Evolutionary conservation across 2,888 invertebrate genomes (phyloP).

Genomic region (Patella pellucida): DNA sequence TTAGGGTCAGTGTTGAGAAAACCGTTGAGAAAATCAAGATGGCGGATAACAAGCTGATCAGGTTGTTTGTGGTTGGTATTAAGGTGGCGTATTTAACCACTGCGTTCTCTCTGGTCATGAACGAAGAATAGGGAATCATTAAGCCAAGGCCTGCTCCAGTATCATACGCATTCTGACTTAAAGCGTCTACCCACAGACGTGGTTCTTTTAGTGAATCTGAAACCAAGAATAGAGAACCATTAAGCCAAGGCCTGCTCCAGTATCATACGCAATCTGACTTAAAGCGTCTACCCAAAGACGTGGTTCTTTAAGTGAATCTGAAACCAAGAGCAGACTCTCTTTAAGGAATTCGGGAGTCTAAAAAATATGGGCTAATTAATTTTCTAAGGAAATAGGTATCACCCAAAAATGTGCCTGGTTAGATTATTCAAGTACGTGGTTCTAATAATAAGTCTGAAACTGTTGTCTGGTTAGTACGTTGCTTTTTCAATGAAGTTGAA

Average conservation of each 20-base stretch:
- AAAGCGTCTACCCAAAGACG: conserved; percentile 45
- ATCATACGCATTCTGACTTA: conserved; percentile 66
- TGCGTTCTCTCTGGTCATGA: conserved; percentile 56
- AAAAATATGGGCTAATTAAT: no score
- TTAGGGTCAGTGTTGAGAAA: conserved; percentile 52
- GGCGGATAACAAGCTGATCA: conserved; percentile 62
- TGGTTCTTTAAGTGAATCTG: background rate
- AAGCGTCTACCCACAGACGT: conserved; percentile 61
- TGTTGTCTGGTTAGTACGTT: conserved; percentile 25
- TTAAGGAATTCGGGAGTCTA: no score
- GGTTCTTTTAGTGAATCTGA: conserved; percentile 58
- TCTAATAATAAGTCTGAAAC: no score
- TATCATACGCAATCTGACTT: conserved; percentile 66
- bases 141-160: conserved; percentile 64
- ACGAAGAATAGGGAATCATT: conserved; percentile 61
- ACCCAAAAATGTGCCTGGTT: no score
- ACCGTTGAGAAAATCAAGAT: conserved; percentile 62
- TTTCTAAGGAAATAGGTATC: no score
- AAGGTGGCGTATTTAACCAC: conserved; percentile 60
- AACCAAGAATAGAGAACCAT: conserved; percentile 1
- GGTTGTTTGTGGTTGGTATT: conserved; percentile 60
- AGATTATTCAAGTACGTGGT: no score
- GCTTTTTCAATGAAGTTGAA: conserved; percentile 55
- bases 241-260: conserved; percentile 62
- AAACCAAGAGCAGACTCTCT: conserved; percentile 7